Evolutionary conservation across 53 echinoderm and acorn worm genomes (phyloP).

Genomic region (Arbacia lixula): DNA sequence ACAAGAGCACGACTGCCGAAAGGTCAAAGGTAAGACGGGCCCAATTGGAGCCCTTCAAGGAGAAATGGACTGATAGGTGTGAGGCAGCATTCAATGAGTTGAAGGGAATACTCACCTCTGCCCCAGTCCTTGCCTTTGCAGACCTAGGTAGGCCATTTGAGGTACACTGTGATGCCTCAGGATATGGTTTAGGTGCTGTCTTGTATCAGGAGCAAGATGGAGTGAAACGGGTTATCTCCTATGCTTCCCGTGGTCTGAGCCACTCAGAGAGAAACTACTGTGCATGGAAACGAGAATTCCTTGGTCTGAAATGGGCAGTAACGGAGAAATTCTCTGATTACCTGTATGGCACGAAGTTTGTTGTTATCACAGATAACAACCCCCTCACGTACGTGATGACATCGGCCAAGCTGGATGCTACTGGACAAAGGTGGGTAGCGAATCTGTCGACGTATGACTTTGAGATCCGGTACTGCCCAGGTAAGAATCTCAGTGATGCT

Average conservation of each 20-base stretch:
- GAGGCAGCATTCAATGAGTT: conserved; percentile 13
- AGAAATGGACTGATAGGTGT: conserved; percentile 39
- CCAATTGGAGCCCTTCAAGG: conserved; percentile 24
- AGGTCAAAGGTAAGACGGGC: conserved; percentile 16
- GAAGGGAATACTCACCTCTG: conserved; percentile 17
- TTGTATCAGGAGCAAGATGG: conserved; percentile 35
- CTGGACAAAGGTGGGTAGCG: conserved; percentile 67
- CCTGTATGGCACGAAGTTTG: conserved; percentile 58
- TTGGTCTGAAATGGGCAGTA: conserved; percentile 67
- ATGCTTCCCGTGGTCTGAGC: conserved; percentile 36
- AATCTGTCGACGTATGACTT: conserved; percentile 54
- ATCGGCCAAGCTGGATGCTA: conserved; percentile 63
- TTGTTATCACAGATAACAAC: conserved; percentile 65
- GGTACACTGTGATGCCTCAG: conserved; percentile 37
- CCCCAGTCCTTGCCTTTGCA: conserved; percentile 17
- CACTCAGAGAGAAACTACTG: conserved; percentile 44
- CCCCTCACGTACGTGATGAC: conserved; percentile 61
- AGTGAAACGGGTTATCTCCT: conserved; percentile 16
- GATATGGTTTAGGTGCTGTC: conserved; percentile 30
- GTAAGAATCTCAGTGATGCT: conserved; percentile 56
- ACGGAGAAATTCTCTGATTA: conserved; percentile 54
- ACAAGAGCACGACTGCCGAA: conserved; percentile 9
- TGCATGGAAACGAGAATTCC: conserved; percentile 47
- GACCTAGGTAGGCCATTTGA: conserved; percentile 28
- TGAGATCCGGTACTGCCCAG: conserved; percentile 41